Base-by-base conservation (phyloP, 1,140 invertebrate species). In the Drosophila punjabiensis region DNA sequence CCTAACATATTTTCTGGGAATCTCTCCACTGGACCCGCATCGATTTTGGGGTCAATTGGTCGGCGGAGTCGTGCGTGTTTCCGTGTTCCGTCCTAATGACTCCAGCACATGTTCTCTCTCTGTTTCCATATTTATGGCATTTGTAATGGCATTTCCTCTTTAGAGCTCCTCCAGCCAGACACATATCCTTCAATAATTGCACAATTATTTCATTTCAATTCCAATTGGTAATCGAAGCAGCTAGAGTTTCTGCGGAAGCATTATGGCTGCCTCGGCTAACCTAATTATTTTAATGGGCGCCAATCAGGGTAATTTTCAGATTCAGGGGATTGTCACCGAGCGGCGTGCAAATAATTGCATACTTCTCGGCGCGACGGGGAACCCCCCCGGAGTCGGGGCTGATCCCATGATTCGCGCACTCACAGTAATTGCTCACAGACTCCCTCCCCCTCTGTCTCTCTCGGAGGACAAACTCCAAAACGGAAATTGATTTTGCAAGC, bases 401-500 rank as follows among this genome's bases (percentile, higher is more conserved):
- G 47, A 74, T 62, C 20, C 70, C 43, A 45, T 61, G 70, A 60
- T 63, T 65, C 20, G 56, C 37, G 66, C 81, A 89, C 86, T 89
- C 68, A 90, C 69, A 64, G 56, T 85, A 89, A 90, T 89, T 89
- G 82, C 83, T 33, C 2, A 11, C 33, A 33, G 39, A 9, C 20
- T 60, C 35, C 33, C 9, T 11, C 14, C 14, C 45, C 48, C n/a
- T n/a, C 24, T 24, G 24, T 24, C 24, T 3, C 28, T 16, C 30
- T 11, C 16, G 5, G 18, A 39, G 41, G 65, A 47, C 65, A 69
- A 89, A 79, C 77, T 67, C 48, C 48, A 70, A 89, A 89, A 48
- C 85, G 85, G 85, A 89, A 89, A 89, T 89, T 89, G 85, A 89
- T 90, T 89, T 90, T 76, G 75, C 81, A 80, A 81, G 76, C 78